Conservation (phyloP, 1,140 invertebrate species). For the Dinoponera quadriceps region DNA sequence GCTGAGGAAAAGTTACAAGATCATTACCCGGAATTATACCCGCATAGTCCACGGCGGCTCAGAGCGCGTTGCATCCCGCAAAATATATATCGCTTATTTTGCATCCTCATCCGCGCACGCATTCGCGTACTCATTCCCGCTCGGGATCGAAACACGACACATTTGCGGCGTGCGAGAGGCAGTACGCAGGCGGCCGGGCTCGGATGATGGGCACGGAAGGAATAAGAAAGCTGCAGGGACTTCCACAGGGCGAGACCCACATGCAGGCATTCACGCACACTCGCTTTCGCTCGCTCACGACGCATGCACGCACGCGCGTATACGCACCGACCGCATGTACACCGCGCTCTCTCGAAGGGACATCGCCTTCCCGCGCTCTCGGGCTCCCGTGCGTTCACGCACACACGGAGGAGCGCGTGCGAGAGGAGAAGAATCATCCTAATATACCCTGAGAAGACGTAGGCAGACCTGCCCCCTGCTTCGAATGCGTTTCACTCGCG, state of each 20-base stretch:
- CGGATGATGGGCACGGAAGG: slow-evolving; percentile 51
- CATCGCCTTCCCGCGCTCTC: slow-evolving; percentile 64
- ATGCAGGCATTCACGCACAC: background rate
- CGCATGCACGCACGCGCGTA: background rate
- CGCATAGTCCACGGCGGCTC: too few relatives aligned
- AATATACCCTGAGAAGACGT: slow-evolving; percentile 73
- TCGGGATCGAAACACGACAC: slow-evolving; percentile 21
- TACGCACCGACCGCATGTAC: background rate
- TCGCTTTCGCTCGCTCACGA: too few relatives aligned
- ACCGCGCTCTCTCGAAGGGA: slow-evolving; percentile 47
- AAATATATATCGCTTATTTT: slow-evolving; percentile 17
- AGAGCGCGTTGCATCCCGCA: background rate
- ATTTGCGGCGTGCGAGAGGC: background rate
- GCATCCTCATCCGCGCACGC: background rate
- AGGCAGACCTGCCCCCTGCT: slow-evolving; percentile 71
- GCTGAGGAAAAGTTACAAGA: too few relatives aligned
- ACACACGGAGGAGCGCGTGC: slow-evolving; percentile 39
- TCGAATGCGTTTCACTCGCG: slow-evolving; percentile 69
- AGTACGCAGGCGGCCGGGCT: background rate
- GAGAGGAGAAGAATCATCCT: slow-evolving; percentile 66
- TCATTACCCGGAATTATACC: too few relatives aligned
- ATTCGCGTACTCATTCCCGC: slow-evolving; percentile 3
- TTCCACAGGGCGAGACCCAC: slow-evolving; percentile 72
- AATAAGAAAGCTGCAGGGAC: slow-evolving; percentile 70
- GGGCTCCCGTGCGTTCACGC: slow-evolving; percentile 11